phyloP scores from a whole-genome alignment of 2,888 invertebrate genomes.

The Nephrotoma appendiculata region DNA sequence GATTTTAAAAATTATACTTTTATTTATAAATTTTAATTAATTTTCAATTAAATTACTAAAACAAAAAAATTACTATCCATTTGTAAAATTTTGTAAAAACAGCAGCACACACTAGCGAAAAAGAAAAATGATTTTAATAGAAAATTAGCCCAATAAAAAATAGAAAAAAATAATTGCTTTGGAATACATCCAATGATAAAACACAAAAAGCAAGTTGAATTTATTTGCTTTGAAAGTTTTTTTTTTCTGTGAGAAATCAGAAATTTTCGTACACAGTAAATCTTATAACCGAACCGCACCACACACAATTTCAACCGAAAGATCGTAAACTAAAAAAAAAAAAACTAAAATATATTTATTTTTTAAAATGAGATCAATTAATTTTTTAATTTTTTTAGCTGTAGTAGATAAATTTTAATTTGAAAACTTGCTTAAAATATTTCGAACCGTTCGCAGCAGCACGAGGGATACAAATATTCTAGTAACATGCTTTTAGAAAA shows the following conservation, averaged over 20 bases:
- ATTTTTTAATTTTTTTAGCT: neutral
- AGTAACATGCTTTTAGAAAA: neutral
- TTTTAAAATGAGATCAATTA: neutral
- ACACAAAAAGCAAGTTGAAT: neutral
- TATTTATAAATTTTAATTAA: neutral
- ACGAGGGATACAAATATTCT: neutral
- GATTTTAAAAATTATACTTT: neutral
- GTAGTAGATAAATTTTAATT: neutral
- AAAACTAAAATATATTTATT: neutral
- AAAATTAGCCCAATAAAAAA: neutral
- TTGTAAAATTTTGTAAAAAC: neutral
- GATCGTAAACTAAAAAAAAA: neutral
- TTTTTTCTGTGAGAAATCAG: neutral
- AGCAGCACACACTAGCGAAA: neutral
- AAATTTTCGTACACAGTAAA: neutral
- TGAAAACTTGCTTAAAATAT: neutral
- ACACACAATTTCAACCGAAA: neutral
- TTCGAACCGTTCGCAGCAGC: neutral
- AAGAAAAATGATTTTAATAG: neutral
- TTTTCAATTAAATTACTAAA: neutral
- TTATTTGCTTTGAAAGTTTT: neutral
- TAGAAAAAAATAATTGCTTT: neutral
- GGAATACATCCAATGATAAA: neutral
- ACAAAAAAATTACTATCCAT: neutral
- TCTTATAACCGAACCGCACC: neutral